Conservation (phyloP, 2,797 vertebrate genomes). For the Poecilia gillii region DNA sequence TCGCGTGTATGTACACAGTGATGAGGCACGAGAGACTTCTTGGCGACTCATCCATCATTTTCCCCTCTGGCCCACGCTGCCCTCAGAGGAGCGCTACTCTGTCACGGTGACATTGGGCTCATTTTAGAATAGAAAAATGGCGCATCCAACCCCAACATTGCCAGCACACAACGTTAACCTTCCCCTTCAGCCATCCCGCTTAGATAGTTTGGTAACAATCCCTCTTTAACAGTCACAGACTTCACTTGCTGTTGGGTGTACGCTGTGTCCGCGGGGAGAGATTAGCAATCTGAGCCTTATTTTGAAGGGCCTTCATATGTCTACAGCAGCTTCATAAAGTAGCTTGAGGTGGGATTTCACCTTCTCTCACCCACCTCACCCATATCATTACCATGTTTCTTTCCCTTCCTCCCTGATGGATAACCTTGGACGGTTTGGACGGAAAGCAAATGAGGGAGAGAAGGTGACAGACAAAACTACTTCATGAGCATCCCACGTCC, state of each 20-base stretch:
- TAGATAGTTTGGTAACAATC: slow-evolving; percentile 58
- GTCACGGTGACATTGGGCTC: slow-evolving; percentile 79
- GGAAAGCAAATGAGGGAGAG: slow-evolving; percentile 21
- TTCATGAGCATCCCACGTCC: slow-evolving; percentile 34
- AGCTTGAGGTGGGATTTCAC: slow-evolving; percentile 44
- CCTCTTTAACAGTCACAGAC: slow-evolving; percentile 44
- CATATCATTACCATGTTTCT: slow-evolving; percentile 11
- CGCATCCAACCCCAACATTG: slow-evolving; percentile 49
- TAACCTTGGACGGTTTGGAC: slow-evolving; percentile 62
- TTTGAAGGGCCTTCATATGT: slow-evolving; percentile 50
- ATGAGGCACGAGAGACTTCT: slow-evolving; percentile 66
- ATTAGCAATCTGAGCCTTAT: slow-evolving; percentile 57
- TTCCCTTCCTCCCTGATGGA: slow-evolving; percentile 22
- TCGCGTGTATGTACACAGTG: slow-evolving; percentile 37
- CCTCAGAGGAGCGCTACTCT: slow-evolving; percentile 69
- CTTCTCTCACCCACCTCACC: slow-evolving; percentile 30
- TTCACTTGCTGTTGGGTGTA: slow-evolving; percentile 26
- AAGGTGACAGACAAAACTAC: slow-evolving; percentile 26
- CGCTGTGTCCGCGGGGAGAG: slow-evolving; percentile 42
- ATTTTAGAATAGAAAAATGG: slow-evolving; percentile 77
- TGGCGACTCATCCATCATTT: slow-evolving; percentile 77
- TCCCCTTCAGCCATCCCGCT: slow-evolving; percentile 28
- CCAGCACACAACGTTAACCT: neutral
- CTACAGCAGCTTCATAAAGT: slow-evolving; percentile 20
- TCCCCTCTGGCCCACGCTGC: slow-evolving; percentile 62